Evolutionary conservation across 2,113 vertebrate genomes (phyloP), one percentile per base, ranked within the genome.

Genomic region (Raja brachyura): DNA sequence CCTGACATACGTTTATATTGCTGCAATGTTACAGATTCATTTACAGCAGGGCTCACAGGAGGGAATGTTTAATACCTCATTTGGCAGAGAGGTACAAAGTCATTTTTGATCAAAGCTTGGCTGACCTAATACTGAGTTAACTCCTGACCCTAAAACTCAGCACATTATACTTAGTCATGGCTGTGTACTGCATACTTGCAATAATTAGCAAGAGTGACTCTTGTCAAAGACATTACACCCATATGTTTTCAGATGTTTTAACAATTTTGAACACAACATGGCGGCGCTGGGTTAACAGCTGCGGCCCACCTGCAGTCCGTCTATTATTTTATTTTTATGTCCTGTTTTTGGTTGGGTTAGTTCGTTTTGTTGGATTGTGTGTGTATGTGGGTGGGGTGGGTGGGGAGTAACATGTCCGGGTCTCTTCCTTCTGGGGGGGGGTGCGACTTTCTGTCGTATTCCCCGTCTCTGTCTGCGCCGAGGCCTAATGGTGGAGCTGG

Each of bases 101-200:
- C 39, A 74, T 92, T 92, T 92, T 54, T 92, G 90, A 92, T 92
- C 90, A 92, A 92, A 92, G 90, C 90, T 92, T 92, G 90, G 90
- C 90, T 92, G 90, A 28, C 22, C 90, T 39, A 13, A 22, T 70
- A 13, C 39, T 70, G 63, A 92, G 90, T 28, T 73, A 73, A 68
- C 68, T 48, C 88, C 25, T 74, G 90, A 70, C 90, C 90, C 18
- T 66, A 92, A 92, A 48, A 73, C 68, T 92, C 68, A 92, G 90
- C 90, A 92, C 68, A 54, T 92, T 92, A 73, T 54, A 70, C 90
- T 92, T 70, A 74, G 90, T 92, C 90, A 92, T 92, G 63, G 31
- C 73, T 92, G 8, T 92, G 20, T 22, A 74, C 8, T 20, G 33
- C 48, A 81, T 68, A 61, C 86, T 70, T 85, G 31, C 31, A 70